Base-by-base conservation (phyloP, 2,113 vertebrate species). In the Albula glossodonta region DNA sequence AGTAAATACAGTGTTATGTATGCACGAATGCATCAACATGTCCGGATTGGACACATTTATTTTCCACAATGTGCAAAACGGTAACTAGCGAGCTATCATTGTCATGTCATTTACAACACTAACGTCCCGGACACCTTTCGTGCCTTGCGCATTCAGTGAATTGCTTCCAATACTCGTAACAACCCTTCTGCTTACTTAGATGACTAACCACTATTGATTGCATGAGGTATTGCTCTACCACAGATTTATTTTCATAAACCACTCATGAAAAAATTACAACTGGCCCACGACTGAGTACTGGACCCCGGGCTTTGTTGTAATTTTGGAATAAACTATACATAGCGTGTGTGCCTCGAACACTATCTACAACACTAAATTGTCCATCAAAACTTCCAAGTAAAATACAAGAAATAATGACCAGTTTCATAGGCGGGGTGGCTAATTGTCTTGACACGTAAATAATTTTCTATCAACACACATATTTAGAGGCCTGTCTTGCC, bases 321-420 rank as follows among this genome's bases (percentile, higher is more conserved):
- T n/a, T 12, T 81, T 25, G 50, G 51, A 52, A 81, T 52, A 52
- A 41, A 60, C 85, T 66, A 11, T 50, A 70, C 52, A 80, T 31
- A 52, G 25, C 31, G 56, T 51, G 80, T 2, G 50, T 52, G 53
- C 17, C 63, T 41, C n/a, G 15, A 80, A 63, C 48, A 50, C 48
- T 41, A 41, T 41, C 31, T 31, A 48, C 78, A 17, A 48, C 41
- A 49, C 52, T 17, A 8, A 78, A 78, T 63, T 84, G 74, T 41
- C 48, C 63, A 53, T 22, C 51, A 48, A 78, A 84, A 84, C 83
- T 84, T 84, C 66, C 51, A 57, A 77, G 19, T 41, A 52, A 84
- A 66, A 83, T n/a, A 77, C 63, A 52, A 5, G 41, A 48, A 57
- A 52, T n/a, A 84, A 48, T 41, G 51, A 8, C 70, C 25, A 78